Conservation (phyloP, 2,797 vertebrate genomes). For the Lepilemur septentrionalis region DNA sequence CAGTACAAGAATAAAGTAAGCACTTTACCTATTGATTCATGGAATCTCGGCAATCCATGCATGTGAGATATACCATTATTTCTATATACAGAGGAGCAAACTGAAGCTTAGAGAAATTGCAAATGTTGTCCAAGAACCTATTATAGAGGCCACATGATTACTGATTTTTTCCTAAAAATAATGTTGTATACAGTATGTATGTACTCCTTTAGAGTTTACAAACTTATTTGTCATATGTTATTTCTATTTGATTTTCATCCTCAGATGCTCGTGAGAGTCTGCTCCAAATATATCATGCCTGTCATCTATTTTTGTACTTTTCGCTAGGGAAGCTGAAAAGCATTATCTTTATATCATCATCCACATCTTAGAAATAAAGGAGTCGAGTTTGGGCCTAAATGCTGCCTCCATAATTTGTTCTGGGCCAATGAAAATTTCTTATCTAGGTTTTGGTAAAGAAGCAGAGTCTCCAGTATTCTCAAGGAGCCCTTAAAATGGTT, state of each 20-base stretch:
- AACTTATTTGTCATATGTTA: not conserved
- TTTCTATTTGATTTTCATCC: slow-evolving; percentile 1
- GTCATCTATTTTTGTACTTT: not conserved
- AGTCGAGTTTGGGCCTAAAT: not conserved
- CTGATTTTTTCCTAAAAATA: not conserved
- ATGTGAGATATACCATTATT: not conserved
- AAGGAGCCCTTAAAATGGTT: not conserved
- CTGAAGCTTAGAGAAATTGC: not conserved
- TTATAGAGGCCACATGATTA: not conserved
- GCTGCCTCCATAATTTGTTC: not conserved
- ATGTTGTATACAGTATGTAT: not conserved
- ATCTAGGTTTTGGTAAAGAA: slow-evolving; percentile 5
- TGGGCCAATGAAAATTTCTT: not conserved
- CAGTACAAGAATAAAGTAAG: not conserved
- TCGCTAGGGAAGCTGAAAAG: not conserved
- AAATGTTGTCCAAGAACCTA: not conserved
- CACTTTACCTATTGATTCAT: not conserved
- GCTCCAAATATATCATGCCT: not conserved
- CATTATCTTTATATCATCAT: slow-evolving; percentile 6
- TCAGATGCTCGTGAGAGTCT: not conserved
- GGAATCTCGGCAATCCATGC: not conserved
- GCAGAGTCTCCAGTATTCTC: not conserved
- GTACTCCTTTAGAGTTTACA: not conserved
- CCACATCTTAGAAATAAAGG: slow-evolving; percentile 11
- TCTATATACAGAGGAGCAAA: not conserved